Conservation (phyloP, 2,113 vertebrate species). For the Bostrychus sinensis region DNA sequence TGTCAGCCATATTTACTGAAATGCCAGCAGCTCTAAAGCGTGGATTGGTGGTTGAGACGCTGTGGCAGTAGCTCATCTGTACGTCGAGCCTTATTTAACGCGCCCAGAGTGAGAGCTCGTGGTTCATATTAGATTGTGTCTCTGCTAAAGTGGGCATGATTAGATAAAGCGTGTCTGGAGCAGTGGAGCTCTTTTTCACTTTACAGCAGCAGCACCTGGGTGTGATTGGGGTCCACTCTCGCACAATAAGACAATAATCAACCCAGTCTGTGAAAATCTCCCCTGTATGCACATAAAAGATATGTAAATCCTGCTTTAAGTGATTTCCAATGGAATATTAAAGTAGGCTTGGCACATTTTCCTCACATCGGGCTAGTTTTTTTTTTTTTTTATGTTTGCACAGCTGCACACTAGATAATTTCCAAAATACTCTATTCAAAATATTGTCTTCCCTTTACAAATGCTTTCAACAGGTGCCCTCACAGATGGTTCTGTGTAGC, state of each 20-base stretch:
- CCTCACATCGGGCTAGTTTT: no score
- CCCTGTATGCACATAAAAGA: neutral
- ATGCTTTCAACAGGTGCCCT: no score
- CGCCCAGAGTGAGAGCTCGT: slow-evolving; percentile 71
- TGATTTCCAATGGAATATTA: no score
- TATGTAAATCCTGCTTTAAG: slow-evolving; percentile 30
- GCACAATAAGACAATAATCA: slow-evolving; percentile 44
- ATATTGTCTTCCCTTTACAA: no score
- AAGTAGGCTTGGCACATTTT: no score
- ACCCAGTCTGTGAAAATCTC: slow-evolving; percentile 20
- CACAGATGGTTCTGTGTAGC: no score
- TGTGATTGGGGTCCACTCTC: slow-evolving; percentile 54
- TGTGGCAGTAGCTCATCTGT: slow-evolving; percentile 68
- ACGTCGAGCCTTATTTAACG: slow-evolving; percentile 70
- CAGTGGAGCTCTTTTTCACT: slow-evolving; percentile 66
- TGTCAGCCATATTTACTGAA: slow-evolving; percentile 46
- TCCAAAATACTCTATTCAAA: no score
- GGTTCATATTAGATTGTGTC: slow-evolving; percentile 72
- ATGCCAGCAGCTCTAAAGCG: slow-evolving; percentile 37
- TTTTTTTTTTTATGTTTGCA: no score
- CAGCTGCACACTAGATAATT: no score
- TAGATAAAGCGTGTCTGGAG: slow-evolving; percentile 77
- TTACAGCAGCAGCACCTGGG: slow-evolving; percentile 52
- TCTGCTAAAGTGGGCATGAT: slow-evolving; percentile 74
- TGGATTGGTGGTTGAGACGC: slow-evolving; percentile 46